Conservation (phyloP, 2,113 vertebrate species). For the Hippocampus zosterae region DNA sequence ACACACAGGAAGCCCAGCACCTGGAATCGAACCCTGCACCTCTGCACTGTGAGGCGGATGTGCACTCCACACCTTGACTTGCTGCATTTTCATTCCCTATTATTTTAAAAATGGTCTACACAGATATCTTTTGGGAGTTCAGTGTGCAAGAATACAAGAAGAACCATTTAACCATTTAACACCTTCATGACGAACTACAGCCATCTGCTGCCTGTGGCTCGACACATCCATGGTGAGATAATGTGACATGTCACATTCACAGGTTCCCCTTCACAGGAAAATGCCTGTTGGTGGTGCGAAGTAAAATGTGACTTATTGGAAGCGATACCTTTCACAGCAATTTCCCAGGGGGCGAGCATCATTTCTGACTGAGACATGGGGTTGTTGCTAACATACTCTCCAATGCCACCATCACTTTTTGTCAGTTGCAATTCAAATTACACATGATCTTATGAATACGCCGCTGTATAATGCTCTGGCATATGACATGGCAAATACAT, state of each 20-base stretch:
- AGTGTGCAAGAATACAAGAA: too few relatives aligned
- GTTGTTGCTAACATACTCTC: background rate
- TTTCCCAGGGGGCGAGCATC: background rate
- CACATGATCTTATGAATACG: background rate
- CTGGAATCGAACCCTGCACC: too few relatives aligned
- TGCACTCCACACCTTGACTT: too few relatives aligned
- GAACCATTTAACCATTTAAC: too few relatives aligned
- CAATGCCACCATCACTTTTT: background rate
- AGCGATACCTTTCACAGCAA: background rate
- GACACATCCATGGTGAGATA: constrained; percentile 25
- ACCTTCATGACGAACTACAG: background rate
- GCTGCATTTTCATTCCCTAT: too few relatives aligned
- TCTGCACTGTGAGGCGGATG: too few relatives aligned
- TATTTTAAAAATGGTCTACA: too few relatives aligned
- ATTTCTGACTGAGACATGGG: background rate
- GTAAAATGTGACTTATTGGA: background rate
- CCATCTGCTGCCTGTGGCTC: constrained; percentile 9
- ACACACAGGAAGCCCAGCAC: too few relatives aligned
- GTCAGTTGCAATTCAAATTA: background rate
- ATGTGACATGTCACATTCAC: constrained; percentile 27
- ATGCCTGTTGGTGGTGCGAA: background rate
- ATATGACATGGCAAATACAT: background rate
- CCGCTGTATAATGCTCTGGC: background rate
- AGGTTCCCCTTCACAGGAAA: constrained; percentile 10
- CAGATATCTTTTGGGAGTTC: too few relatives aligned